Evolutionary conservation across 2,888 invertebrate species (phyloP).

Genomic region (Ypsolopha sequella): DNA sequence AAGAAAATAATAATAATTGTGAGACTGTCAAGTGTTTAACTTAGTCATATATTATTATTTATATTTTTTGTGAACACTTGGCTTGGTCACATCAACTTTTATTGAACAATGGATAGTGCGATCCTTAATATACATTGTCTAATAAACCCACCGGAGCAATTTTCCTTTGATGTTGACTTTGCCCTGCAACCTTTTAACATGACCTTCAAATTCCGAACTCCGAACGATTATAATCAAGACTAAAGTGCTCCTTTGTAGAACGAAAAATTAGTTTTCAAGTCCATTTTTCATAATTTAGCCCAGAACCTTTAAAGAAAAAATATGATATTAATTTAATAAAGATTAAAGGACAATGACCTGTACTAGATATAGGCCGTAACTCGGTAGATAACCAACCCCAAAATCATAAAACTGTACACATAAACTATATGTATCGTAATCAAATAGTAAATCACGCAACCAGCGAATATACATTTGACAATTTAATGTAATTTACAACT

Average conservation of each 20-base stretch:
- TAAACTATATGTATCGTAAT: constrained; percentile 48
- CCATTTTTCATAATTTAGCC: neutral
- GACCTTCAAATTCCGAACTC: too few relatives aligned
- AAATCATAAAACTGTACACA: constrained; percentile 37
- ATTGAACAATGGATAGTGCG: too few relatives aligned
- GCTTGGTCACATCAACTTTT: neutral
- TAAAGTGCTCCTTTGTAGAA: neutral
- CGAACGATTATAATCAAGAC: too few relatives aligned
- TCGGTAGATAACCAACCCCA: constrained; percentile 12
- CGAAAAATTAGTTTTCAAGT: neutral
- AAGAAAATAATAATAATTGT: constrained; percentile 28
- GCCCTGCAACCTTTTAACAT: too few relatives aligned
- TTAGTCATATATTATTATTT: neutral
- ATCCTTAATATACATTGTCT: too few relatives aligned
- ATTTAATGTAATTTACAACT: constrained; percentile 51
- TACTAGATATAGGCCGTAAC: too few relatives aligned
- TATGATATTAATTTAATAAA: too few relatives aligned
- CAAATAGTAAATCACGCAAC: constrained; percentile 46
- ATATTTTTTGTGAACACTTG: neutral
- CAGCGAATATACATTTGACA: constrained; percentile 24
- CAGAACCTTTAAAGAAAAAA: neutral
- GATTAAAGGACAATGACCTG: too few relatives aligned
- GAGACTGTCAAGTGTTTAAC: constrained; percentile 12
- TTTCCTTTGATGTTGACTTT: too few relatives aligned
- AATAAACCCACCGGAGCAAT: too few relatives aligned